These are phyloP conservation scores for Neodon shergylaensis DNA, from an alignment of 2,113 vertebrate genomes.

Conservation along the genomic window DNA sequence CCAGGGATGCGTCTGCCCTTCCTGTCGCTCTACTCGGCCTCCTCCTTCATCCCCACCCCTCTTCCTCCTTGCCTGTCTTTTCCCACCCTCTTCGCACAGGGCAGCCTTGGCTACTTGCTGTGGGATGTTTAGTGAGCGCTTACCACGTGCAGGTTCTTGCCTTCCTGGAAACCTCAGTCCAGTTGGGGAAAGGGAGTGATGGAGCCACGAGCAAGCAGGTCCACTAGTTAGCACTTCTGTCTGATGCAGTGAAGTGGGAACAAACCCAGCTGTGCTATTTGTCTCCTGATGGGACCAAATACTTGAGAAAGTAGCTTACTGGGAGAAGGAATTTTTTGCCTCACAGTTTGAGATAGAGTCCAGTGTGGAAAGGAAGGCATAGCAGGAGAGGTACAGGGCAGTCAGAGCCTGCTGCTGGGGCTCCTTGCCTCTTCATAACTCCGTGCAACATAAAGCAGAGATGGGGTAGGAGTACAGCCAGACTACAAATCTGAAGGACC, in stretches of 20 bases:
- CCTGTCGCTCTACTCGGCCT: background rate
- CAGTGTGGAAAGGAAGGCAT: background rate
- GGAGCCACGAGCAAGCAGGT: background rate
- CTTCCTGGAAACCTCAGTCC: background rate
- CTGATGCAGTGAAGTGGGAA: background rate
- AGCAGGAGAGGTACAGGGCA: background rate
- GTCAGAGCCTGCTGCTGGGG: background rate
- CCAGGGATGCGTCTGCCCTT: background rate
- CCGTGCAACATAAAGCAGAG: background rate
- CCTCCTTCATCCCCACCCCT: background rate
- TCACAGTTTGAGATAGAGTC: background rate
- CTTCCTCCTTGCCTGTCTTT: background rate
- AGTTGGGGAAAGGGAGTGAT: background rate
- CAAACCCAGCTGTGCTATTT: background rate
- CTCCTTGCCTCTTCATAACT: background rate
- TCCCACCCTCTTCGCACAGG: background rate
- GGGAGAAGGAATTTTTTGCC: background rate
- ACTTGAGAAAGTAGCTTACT: background rate
- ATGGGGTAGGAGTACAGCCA: background rate
- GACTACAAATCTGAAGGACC: background rate
- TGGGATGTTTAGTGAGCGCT: background rate
- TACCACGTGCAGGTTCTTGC: background rate
- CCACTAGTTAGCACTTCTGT: background rate
- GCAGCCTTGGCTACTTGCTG: background rate
- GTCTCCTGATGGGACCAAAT: background rate